Evolutionary conservation across 2,888 invertebrate species (phyloP), one percentile per base, ranked within the genome.

Genomic region (Physocephala rufipes): DNA sequence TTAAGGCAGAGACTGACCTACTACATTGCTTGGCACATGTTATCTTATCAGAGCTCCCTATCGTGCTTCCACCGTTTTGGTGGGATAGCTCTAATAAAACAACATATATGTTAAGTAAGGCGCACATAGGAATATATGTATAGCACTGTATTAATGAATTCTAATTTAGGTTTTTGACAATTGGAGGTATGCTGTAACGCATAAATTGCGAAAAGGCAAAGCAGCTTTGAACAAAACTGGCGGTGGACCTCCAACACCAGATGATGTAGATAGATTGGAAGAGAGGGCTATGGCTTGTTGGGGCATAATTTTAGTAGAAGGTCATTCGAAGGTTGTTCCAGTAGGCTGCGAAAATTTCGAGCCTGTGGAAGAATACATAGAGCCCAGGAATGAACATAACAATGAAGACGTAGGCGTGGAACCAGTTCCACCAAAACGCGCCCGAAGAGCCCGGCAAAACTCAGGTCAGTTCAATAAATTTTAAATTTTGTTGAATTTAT

Each of bases 211-310:
- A 2, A 21, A 7, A 19, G 53, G 21, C 12, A 53, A 53, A n/a
- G 15, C 21, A 9, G 3, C 53, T 12, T 21, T 19, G 9, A 9
- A 4, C 9, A 13, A 53, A 53, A 53, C 53, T 21, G 15, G 53
- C 21, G 53, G 53, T 53, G 53, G 53, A 21, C 53, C 53, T 53
- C 53, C 53, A 53, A 3, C 9, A 5, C 53, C 1, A 21, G 21
- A 19, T 21, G 53, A 53, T 2, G 2, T 53, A 1, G 53, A 53
- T 4, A 2, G 21, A n/a, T n/a, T 53, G 21, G 53, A 53, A 53
- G 53, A 53, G n/a, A 53, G 53, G 21, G 53, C 53, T 12, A 21
- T 53, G 53, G 53, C 53, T 36, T 36, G 36, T 36, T 36, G 36
- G 5, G 36, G 36, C 36, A 7, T 9, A 36, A 36, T 36, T 36